These are phyloP conservation scores for Balaenoptera acutorostrata DNA, from an alignment of 2,113 vertebrate genomes.

Conservation along the genomic window DNA sequence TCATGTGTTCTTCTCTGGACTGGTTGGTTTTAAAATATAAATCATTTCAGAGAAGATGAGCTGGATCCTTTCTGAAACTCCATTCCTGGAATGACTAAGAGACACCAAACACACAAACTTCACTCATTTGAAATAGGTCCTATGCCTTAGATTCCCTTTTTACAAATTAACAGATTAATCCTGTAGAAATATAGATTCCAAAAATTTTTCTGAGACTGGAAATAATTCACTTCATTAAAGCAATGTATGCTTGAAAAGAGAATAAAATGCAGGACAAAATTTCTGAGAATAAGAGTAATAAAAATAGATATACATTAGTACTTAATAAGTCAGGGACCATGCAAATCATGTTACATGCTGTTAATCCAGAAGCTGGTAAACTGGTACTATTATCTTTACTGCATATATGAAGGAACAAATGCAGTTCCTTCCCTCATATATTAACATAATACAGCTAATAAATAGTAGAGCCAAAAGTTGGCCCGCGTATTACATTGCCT, in stretches of 20 bases:
- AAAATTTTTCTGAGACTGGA: background rate
- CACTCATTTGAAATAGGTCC: background rate
- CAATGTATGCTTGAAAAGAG: background rate
- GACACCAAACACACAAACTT: background rate
- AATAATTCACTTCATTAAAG: background rate
- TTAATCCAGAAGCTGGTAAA: background rate
- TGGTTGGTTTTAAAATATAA: background rate
- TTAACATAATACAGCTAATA: background rate
- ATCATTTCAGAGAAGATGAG: background rate
- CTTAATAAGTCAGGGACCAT: background rate
- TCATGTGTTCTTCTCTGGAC: background rate
- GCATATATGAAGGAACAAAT: background rate
- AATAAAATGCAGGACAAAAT: background rate
- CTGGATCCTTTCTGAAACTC: background rate
- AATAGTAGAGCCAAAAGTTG: background rate
- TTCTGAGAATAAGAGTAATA: background rate
- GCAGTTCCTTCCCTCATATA: background rate
- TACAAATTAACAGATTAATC: background rate
- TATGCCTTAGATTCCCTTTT: background rate
- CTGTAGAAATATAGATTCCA: background rate
- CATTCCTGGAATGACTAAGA: background rate
- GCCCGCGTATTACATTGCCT: background rate
- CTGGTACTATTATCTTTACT: background rate
- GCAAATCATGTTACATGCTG: background rate
- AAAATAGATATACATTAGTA: background rate